Conservation (phyloP, 1,140 invertebrate species). For the Procambarus clarkii region DNA sequence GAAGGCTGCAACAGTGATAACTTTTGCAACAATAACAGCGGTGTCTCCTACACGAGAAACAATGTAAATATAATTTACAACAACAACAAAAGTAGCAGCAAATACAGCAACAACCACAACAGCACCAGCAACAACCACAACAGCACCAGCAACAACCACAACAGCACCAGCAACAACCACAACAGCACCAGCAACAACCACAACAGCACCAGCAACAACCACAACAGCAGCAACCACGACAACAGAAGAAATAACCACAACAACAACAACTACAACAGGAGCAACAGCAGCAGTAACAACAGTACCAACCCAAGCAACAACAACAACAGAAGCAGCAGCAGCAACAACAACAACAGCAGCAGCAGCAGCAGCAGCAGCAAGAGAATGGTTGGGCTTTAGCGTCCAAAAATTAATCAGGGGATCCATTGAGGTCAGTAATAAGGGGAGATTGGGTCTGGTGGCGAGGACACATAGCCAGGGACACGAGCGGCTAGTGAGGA, state of each 20-base stretch:
- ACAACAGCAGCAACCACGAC: background rate
- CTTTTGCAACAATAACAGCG: too few species aligned
- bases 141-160: too few species aligned
- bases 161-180: too few species aligned
- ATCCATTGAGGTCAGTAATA: slow-evolving; percentile 46
- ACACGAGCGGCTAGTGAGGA: background rate
- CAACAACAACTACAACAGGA: background rate
- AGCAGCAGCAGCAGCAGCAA: background rate
- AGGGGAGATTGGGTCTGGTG: background rate
- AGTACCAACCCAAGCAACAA: background rate
- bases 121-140: too few species aligned
- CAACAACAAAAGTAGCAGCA: too few species aligned
- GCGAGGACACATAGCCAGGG: background rate
- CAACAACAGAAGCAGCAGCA: background rate
- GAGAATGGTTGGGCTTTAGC: background rate
- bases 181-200: too few species aligned
- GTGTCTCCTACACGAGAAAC: too few species aligned
- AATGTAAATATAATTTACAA: too few species aligned
- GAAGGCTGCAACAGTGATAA: too few species aligned
- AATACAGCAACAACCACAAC: too few species aligned
- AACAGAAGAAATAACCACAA: background rate
- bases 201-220: background rate
- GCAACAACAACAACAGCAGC: background rate
- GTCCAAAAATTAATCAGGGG: slow-evolving; percentile 38
- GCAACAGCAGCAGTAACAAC: background rate